Conservation (phyloP, 2,888 invertebrate species). For the Leucozona laternaria region DNA sequence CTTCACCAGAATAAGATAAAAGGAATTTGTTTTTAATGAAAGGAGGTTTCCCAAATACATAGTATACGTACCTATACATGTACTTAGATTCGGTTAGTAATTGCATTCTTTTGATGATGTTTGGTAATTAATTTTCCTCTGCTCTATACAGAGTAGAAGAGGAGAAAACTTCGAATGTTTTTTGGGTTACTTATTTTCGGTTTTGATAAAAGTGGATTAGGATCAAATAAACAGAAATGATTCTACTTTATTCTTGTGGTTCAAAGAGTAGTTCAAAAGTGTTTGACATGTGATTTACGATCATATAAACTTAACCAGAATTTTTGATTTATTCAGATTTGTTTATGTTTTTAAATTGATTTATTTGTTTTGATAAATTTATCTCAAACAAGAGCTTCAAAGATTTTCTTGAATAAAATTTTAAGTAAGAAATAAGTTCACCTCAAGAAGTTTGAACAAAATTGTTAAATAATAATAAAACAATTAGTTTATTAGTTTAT, state of each 20-base stretch:
- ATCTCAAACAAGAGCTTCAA: neutral
- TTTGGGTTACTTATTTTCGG: neutral
- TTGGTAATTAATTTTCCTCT: conserved; percentile 41
- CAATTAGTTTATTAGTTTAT: too few species aligned
- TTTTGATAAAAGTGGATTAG: neutral
- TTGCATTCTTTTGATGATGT: conserved; percentile 58
- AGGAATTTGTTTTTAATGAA: conserved; percentile 20
- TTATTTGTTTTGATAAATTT: neutral
- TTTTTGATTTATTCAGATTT: neutral
- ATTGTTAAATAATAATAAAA: too few species aligned
- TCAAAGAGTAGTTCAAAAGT: neutral
- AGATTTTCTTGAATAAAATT: neutral
- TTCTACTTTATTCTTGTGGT: conserved; percentile 3
- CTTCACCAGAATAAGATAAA: neutral
- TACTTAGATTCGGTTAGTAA: conserved; percentile 33
- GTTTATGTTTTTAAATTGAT: neutral
- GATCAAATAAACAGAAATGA: conserved; percentile 2
- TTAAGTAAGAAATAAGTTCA: too few species aligned
- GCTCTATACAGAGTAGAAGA: neutral
- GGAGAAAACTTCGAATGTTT: too few species aligned
- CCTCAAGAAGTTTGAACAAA: too few species aligned
- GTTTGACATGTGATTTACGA: neutral
- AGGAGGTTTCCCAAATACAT: neutral
- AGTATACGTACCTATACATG: too few species aligned
- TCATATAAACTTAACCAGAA: neutral